These are phyloP conservation scores for Rhopalosiphum padi DNA, from an alignment of 1,140 invertebrate species.

Conservation along the genomic window DNA sequence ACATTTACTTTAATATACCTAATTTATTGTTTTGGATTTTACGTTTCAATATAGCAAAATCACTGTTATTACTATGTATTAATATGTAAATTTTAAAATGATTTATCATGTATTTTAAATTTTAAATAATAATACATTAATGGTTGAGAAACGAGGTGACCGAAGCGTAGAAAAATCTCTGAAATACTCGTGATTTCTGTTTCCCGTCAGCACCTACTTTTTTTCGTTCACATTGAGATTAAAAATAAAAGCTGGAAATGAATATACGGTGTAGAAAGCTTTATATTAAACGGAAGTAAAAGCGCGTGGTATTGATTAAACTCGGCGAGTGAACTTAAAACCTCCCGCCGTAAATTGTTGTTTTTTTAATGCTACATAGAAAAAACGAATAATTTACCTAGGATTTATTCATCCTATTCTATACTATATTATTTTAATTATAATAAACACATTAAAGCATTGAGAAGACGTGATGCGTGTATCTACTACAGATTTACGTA, in stretches of 20 bases:
- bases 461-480: not conserved
- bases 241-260: not conserved
- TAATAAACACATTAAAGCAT: not conserved
- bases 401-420: not conserved
- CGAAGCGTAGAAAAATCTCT: not conserved
- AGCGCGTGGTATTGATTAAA: conserved; percentile 7
- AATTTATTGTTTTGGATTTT: not conserved
- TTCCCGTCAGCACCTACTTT: not conserved
- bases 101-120: not conserved
- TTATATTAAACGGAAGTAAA: conserved; percentile 6
- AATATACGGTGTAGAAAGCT: not conserved
- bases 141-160: not conserved
- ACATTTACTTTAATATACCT: not conserved
- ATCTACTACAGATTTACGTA: not conserved
- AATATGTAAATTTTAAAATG: not conserved
- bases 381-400: not conserved
- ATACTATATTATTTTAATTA: not conserved
- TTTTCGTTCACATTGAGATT: conserved; percentile 4
- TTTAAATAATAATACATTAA: not conserved
- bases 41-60: not conserved
- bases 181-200: not conserved
- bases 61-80: not conserved
- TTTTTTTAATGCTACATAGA: conserved; percentile 1
- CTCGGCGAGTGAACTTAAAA: not conserved
- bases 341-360: not conserved